These are phyloP conservation scores for Protobothrops flavoviridis DNA, from an alignment of 2,113 vertebrate genomes.

Conservation along the genomic window DNA sequence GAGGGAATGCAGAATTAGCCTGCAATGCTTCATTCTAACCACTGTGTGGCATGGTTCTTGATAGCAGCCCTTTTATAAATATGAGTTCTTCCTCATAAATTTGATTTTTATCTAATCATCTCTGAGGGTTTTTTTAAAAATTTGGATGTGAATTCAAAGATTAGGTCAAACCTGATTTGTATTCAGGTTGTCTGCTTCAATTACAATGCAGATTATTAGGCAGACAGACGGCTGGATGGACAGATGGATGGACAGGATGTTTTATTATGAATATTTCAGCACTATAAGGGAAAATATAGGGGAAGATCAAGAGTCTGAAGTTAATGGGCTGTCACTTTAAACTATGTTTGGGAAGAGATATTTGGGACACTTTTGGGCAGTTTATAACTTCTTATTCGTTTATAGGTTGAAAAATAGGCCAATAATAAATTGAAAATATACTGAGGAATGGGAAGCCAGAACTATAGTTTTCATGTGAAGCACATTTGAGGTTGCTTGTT, in stretches of 20 bases:
- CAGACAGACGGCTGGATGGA: background rate
- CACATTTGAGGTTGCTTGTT: background rate
- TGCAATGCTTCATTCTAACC: background rate
- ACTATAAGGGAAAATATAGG: too few relatives aligned
- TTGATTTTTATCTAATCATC: background rate
- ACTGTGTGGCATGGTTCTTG: background rate
- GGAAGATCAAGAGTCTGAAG: background rate
- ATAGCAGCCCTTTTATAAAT: background rate
- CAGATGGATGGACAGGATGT: background rate
- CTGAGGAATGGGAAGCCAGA: background rate
- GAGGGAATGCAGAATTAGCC: background rate
- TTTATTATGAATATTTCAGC: background rate
- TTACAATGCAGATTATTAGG: background rate
- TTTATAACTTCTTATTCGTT: background rate
- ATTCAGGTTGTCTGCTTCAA: background rate
- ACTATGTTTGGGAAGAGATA: background rate
- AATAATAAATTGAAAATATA: constrained; percentile 1
- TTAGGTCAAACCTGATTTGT: background rate
- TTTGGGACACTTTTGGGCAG: background rate
- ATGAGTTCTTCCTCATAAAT: background rate
- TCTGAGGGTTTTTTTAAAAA: background rate
- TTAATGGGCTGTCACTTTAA: background rate
- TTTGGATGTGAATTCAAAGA: background rate
- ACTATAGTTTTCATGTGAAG: background rate
- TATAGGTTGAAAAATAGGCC: background rate